These are phyloP conservation scores for Artibeus lituratus DNA, from an alignment of 2,797 vertebrate genomes.

Conservation along the genomic window DNA sequence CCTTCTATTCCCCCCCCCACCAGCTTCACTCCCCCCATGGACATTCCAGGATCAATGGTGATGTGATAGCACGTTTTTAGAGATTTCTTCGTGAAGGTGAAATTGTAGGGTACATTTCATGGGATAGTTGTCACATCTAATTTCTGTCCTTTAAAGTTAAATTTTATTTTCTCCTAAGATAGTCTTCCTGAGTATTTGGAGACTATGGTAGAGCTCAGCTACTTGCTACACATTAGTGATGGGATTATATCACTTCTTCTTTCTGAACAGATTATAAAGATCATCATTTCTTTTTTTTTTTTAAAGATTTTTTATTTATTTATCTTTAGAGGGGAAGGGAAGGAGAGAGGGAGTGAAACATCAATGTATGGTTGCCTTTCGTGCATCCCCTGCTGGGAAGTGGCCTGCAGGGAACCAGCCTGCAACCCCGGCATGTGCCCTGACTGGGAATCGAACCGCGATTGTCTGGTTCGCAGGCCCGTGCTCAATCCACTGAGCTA, in stretches of 20 bases:
- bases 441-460: too few relatives aligned
- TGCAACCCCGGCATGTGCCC: too few relatives aligned
- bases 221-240: background rate
- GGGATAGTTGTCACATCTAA: background rate
- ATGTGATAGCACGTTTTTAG: background rate
- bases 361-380: too few relatives aligned
- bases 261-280: background rate
- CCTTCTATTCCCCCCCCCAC: background rate
- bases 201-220: background rate
- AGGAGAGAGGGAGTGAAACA: too few relatives aligned
- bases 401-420: too few relatives aligned
- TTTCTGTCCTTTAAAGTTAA: conserved; percentile 30
- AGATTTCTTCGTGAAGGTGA: background rate
- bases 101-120: background rate
- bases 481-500: too few relatives aligned
- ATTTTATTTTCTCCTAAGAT: conserved; percentile 30
- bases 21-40: fast-evolving
- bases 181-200: conserved; percentile 2
- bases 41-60: background rate
- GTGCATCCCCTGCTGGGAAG: too few relatives aligned
- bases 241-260: background rate
- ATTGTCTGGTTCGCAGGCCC: too few relatives aligned
- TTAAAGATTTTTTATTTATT: too few relatives aligned
- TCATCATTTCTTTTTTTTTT: conserved; percentile 41
- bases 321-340: too few relatives aligned